Evolutionary conservation across 2,797 vertebrate species (phyloP).

Genomic region (Crocodylus rhombifer): DNA sequence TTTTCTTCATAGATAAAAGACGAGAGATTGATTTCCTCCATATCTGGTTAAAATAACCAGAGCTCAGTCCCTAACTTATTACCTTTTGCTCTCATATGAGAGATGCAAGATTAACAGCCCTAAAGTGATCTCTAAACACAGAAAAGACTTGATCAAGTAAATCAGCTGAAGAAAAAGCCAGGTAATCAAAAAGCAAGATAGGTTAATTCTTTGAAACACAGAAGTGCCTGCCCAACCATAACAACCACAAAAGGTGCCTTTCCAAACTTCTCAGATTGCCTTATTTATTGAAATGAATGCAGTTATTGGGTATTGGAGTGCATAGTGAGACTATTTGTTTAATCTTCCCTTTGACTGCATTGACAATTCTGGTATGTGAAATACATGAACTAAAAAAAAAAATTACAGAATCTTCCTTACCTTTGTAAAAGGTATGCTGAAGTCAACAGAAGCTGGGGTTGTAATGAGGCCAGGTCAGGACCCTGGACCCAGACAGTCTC

Average conservation of each 20-base stretch:
- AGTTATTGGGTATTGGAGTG: neutral
- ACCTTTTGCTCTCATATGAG: neutral
- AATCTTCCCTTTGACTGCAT: neutral
- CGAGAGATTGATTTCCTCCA: neutral
- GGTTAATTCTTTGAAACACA: neutral
- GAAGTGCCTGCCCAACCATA: neutral
- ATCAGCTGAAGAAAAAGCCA: neutral
- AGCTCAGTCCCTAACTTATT: neutral
- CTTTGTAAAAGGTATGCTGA: neutral
- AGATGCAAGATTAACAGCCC: neutral
- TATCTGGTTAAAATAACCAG: neutral
- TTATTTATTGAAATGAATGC: neutral
- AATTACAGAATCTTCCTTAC: neutral
- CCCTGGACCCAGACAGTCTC: no score
- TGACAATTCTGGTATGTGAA: neutral
- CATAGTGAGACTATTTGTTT: neutral
- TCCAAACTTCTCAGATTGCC: neutral
- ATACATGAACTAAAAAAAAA: neutral
- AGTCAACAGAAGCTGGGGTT: neutral
- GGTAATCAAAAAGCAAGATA: neutral
- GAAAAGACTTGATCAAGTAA: neutral
- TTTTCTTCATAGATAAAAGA: neutral
- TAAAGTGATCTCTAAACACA: neutral
- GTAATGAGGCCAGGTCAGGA: no score
- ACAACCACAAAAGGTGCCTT: neutral